Evolutionary conservation across 2,888 invertebrate species (phyloP), one percentile per base, ranked within the genome.

Genomic region (Agrotis segetum): DNA sequence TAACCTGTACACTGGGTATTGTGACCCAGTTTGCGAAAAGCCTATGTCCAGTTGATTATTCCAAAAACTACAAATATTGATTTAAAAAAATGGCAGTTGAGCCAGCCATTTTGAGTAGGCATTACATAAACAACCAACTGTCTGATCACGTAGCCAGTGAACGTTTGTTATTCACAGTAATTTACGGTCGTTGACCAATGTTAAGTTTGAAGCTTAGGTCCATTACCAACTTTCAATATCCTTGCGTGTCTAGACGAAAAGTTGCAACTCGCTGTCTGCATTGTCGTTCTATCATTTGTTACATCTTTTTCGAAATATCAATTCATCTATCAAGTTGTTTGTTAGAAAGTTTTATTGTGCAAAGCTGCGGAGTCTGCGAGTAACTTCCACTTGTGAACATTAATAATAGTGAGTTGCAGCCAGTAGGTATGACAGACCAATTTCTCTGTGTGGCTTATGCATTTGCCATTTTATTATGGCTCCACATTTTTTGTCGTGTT

Each of bases 201-300:
- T 64, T 14, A 24, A 52, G 44, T 52, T 67, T 40, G 46, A 73
- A 59, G 61, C 44, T 55, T 29, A 67, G 13, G 67, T 65, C 47
- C 29, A 71, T 29, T 61, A 49, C 47, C 6, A 60, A 79, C 77
- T 77, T 77, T 80, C 81, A 62, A 61, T 77, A 77, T 80, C 56
- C 67, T 82, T 74, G 81, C 55, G 64, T 16, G 76, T 77, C 70
- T 75, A 80, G 76, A 75, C 81, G 19, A 56, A 79, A 34, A 61
- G 17, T 75, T 65, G 60, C 55, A 77, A 74, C 7, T 44, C 63
- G 29, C 21, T 40, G 49, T 52, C 50, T 47, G 49, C 19, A 62
- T 59, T 78, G 29, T 74, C 17, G 49, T 63, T 71, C 11, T 59
- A 34, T 53, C 3, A 67, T 24, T 24, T 74, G 62, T 62, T 11